These are phyloP conservation scores for Onychostruthus taczanowskii DNA, from an alignment of 2,113 vertebrate species.

Conservation along the genomic window DNA sequence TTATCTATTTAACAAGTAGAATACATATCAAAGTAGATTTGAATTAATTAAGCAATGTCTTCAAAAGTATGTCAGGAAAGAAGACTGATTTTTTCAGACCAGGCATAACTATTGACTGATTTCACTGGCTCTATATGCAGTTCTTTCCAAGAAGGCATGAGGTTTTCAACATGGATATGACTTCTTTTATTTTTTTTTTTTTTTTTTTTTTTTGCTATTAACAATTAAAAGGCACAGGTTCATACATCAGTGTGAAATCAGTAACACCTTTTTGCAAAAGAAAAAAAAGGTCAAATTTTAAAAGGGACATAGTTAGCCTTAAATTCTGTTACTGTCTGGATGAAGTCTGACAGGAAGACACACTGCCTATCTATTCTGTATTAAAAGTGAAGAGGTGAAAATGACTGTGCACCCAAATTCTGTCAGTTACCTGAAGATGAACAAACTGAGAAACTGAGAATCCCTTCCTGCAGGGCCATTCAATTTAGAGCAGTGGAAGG, in stretches of 20 bases:
- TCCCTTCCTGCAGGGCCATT: not conserved
- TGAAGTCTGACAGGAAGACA: not conserved
- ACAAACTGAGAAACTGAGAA: not conserved
- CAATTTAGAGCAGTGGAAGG: not conserved
- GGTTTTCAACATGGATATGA: not conserved
- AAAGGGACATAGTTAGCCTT: not conserved
- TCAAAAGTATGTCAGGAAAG: not conserved
- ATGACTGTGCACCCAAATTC: not conserved
- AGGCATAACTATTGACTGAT: not conserved
- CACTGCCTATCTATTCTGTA: not conserved
- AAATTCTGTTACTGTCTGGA: not conserved
- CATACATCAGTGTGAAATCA: not conserved
- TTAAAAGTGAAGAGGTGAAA: not conserved
- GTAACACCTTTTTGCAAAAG: not conserved
- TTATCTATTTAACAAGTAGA: not conserved
- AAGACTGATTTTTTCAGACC: rapidly evolving
- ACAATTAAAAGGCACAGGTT: not conserved
- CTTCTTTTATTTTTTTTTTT: not conserved
- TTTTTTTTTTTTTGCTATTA: not conserved
- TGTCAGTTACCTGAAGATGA: not conserved
- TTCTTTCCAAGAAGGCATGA: not conserved
- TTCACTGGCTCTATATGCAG: not conserved
- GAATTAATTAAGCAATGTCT: not conserved
- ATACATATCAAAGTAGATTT: not conserved
- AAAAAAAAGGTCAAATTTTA: not conserved